Evolutionary conservation across 23 tunicate genomes (phyloP).

Genomic region (Styela clava): DNA sequence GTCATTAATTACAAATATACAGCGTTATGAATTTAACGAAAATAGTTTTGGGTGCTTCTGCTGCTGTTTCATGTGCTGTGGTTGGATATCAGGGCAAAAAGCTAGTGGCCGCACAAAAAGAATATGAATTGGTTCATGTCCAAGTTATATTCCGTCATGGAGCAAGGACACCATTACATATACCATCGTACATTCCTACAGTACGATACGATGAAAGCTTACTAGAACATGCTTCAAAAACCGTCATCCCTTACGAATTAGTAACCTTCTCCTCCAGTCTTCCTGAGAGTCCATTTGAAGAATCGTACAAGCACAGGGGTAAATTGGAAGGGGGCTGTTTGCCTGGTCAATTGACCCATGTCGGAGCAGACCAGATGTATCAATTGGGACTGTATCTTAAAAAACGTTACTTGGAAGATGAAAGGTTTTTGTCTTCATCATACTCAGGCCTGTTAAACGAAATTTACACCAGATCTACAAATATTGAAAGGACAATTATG

Average conservation of each 20-base stretch:
- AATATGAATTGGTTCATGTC: constrained; percentile 34
- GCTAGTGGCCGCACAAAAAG: background rate
- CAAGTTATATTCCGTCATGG: constrained; percentile 92
- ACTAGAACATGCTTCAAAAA: constrained; percentile 46
- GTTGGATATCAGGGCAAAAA: background rate
- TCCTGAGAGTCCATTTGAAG: background rate
- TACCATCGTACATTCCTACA: constrained; percentile 52
- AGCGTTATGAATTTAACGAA: background rate
- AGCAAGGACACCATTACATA: constrained; percentile 60
- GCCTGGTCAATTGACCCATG: constrained; percentile 37
- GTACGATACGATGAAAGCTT: constrained; percentile 25
- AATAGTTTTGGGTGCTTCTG: background rate
- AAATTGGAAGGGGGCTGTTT: constrained; percentile 16
- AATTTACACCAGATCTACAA: constrained; percentile 16
- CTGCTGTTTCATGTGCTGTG: constrained; percentile 10
- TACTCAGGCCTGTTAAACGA: background rate
- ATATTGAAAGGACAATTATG: constrained; percentile 9
- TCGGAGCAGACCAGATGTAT: constrained; percentile 66
- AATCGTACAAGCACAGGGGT: constrained; percentile 2
- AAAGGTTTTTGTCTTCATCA: constrained; percentile 31
- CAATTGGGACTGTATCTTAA: constrained; percentile 24
- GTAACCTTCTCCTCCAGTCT: background rate
- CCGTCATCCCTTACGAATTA: constrained; percentile 37
- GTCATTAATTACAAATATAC: no score
- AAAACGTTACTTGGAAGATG: constrained; percentile 27